These are phyloP conservation scores for Corvus moneduloides DNA, from an alignment of 2,113 vertebrate species.

Conservation along the genomic window DNA sequence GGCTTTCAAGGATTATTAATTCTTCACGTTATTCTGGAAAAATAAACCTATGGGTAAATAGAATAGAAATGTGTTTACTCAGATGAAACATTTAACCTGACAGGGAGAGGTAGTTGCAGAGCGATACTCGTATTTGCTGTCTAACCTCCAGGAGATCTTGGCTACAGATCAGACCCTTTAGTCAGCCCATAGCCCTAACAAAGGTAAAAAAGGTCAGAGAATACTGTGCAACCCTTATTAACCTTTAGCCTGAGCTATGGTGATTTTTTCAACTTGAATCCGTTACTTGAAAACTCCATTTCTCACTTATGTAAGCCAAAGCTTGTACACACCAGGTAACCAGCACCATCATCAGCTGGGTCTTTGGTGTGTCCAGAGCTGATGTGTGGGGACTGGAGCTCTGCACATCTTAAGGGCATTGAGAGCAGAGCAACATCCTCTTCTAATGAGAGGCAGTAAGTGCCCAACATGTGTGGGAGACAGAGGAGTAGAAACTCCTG, in stretches of 20 bases:
- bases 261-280: neutral
- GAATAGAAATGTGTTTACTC: neutral
- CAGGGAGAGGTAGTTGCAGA: neutral
- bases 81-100: neutral
- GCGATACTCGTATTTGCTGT: neutral
- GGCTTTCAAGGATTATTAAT: neutral
- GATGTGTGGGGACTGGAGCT: rapidly evolving
- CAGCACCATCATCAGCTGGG: rapidly evolving
- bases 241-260: neutral
- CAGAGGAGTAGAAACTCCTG: too few species aligned
- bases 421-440: too few species aligned
- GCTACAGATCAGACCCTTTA: neutral
- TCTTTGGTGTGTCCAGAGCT: neutral
- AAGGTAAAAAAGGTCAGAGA: neutral
- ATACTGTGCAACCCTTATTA: neutral
- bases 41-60: neutral
- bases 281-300: neutral
- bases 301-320: neutral
- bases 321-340: too few species aligned
- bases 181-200: neutral
- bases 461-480: too few species aligned
- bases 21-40: neutral
- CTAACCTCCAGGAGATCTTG: neutral
- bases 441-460: neutral
- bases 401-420: rapidly evolving